Evolutionary conservation across 2,888 invertebrate species (phyloP).

Genomic region (Amblyjoppa proteus): DNA sequence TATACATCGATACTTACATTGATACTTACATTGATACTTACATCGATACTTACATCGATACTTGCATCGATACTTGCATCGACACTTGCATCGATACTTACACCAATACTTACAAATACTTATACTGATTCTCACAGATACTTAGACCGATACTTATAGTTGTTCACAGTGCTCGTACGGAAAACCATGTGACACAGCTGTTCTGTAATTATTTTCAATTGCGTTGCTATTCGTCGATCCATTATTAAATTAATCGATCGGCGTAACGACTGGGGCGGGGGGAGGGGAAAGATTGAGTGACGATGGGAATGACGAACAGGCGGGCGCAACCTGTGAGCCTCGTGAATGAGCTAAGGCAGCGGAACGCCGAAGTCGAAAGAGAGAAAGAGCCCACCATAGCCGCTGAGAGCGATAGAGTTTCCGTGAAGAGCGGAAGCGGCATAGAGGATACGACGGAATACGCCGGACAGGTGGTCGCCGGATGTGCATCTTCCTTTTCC

Average conservation of each 20-base stretch:
- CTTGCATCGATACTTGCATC: too few relatives aligned
- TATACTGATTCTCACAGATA: too few relatives aligned
- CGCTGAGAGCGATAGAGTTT: constrained; percentile 75
- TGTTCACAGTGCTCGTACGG: too few relatives aligned
- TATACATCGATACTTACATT: too few relatives aligned
- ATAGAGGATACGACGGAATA: constrained; percentile 78
- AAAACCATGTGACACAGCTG: too few relatives aligned
- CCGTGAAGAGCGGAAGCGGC: constrained; percentile 78
- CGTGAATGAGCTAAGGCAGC: constrained; percentile 47
- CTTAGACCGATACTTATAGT: too few relatives aligned
- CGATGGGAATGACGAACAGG: constrained; percentile 4
- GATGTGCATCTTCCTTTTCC: constrained; percentile 84
- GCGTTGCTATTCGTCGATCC: too few relatives aligned
- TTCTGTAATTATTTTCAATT: too few relatives aligned
- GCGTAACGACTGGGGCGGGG: not conserved
- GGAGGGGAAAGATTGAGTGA: not conserved
- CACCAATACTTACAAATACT: too few relatives aligned
- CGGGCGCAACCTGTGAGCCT: constrained; percentile 28
- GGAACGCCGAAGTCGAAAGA: constrained; percentile 67
- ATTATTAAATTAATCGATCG: not conserved
- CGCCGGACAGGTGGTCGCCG: constrained; percentile 80
- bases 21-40: too few relatives aligned
- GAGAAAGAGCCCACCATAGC: constrained; percentile 53
- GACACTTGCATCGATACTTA: too few relatives aligned
- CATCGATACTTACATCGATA: too few relatives aligned